Conservation (phyloP, 2,888 invertebrate species). For the Odontomyia ornata region DNA sequence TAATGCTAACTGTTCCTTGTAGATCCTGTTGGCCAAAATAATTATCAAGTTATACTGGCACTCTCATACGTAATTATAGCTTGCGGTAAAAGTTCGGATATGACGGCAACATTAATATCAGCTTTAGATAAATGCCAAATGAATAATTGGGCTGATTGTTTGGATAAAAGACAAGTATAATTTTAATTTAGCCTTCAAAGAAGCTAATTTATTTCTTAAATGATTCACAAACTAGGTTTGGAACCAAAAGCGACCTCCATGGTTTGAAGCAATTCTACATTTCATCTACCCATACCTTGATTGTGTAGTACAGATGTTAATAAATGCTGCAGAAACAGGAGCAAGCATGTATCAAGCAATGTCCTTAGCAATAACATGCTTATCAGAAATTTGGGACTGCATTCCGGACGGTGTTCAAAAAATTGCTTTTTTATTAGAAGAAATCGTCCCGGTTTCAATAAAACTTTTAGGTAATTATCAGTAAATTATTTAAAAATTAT, state of each 20-base stretch:
- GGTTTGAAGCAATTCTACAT: conserved; percentile 77
- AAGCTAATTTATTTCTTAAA: background rate
- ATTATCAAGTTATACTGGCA: conserved; percentile 71
- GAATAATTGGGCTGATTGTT: conserved; percentile 74
- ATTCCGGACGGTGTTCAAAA: conserved; percentile 70
- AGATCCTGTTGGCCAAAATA: conserved; percentile 65
- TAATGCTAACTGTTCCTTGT: background rate
- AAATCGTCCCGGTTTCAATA: conserved; percentile 74
- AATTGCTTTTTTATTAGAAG: conserved; percentile 71
- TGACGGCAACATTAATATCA: conserved; percentile 71
- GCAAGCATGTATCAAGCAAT: conserved; percentile 85
- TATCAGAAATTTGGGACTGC: conserved; percentile 75
- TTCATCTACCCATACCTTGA: conserved; percentile 71
- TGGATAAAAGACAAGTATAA: conserved; percentile 79
- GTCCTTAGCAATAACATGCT: conserved; percentile 76
- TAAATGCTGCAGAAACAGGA: conserved; percentile 76
- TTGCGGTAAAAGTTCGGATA: conserved; percentile 71
- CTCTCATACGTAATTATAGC: conserved; percentile 72
- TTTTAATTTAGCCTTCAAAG: background rate
- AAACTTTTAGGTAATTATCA: conserved; percentile 69
- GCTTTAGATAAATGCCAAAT: conserved; percentile 69
- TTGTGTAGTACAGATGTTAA: conserved; percentile 73
- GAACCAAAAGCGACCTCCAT: conserved; percentile 81
- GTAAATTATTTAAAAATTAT: background rate
- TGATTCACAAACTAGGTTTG: no score